Conservation (phyloP, 2,797 vertebrate genomes). For the Thaleichthys pacificus region DNA sequence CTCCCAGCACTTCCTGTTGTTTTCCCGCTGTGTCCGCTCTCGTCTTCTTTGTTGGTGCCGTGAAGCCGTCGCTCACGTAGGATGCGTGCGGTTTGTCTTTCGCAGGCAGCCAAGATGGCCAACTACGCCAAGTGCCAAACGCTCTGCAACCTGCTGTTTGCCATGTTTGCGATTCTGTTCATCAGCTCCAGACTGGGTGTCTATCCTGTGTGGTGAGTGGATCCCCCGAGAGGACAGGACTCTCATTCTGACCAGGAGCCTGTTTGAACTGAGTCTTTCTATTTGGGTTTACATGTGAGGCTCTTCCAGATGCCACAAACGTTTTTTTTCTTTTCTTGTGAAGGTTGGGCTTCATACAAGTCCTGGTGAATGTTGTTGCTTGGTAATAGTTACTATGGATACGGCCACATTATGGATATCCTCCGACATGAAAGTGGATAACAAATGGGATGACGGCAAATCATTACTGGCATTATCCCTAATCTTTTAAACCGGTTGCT, state of each 20-base stretch:
- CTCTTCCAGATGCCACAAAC: not conserved
- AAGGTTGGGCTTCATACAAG: constrained; percentile 50
- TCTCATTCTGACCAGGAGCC: not conserved
- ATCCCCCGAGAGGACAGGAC: constrained; percentile 10
- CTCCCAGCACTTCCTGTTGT: not conserved
- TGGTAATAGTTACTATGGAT: constrained; percentile 79
- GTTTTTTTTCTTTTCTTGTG: constrained; percentile 26
- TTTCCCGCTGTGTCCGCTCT: not conserved
- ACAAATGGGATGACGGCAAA: constrained; percentile 46
- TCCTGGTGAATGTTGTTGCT: constrained; percentile 71
- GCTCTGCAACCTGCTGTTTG: constrained; percentile 93
- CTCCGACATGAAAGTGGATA: constrained; percentile 57
- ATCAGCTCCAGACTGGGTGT: constrained; percentile 92
- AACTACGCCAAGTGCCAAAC: constrained; percentile 98
- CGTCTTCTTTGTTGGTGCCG: too few species aligned
- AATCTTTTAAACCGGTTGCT: constrained; percentile 26
- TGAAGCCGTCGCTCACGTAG: too few species aligned
- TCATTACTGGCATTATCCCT: constrained; percentile 32
- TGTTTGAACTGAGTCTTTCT: not conserved
- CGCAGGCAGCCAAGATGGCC: constrained; percentile 98
- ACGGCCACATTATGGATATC: constrained; percentile 56
- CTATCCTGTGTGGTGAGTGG: constrained; percentile 94
- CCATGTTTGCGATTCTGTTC: constrained; percentile 93
- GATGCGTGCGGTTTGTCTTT: constrained; percentile 15
- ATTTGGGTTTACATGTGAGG: not conserved